Conservation (phyloP, 2,888 invertebrate species). For the Lamproptera curius region DNA sequence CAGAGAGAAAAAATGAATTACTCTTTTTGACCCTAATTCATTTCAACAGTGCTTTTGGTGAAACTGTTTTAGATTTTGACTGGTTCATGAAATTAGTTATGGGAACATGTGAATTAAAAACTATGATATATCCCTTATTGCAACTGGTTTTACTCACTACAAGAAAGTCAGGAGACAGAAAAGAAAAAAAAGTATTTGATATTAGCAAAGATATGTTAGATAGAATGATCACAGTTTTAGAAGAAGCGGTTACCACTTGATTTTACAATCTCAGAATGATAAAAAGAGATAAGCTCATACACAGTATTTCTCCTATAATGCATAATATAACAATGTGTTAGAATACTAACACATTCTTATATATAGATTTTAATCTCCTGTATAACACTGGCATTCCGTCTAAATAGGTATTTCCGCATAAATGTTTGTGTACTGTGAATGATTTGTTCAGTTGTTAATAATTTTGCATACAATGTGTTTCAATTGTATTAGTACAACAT, state of each 20-base stretch:
- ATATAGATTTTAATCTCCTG: too few relatives aligned
- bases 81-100: conserved; percentile 50
- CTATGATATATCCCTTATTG: conserved; percentile 45
- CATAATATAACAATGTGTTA: too few relatives aligned
- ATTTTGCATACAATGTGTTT: too few relatives aligned
- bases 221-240: conserved; percentile 46
- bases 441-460: too few relatives aligned
- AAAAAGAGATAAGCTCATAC: too few relatives aligned
- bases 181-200: conserved; percentile 43
- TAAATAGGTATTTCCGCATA: too few relatives aligned
- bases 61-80: conserved; percentile 42
- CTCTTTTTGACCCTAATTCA: conserved; percentile 37
- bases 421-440: too few relatives aligned
- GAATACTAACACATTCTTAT: too few relatives aligned
- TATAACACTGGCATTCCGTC: too few relatives aligned
- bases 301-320: too few relatives aligned
- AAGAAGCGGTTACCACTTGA: conserved; percentile 27
- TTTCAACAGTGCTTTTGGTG: conserved; percentile 41
- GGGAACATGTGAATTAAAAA: conserved; percentile 53
- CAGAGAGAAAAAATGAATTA: conserved; percentile 34
- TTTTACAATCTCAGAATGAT: too few relatives aligned
- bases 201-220: conserved; percentile 45
- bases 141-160: conserved; percentile 42
- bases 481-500: too few relatives aligned
- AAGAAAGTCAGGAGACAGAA: conserved; percentile 30